Percentiles rank a stretch among this genome's conserved stretches.
Evolutionary conservation across 2,113 vertebrate species (phyloP).

Genomic region (Guaruba guarouba): DNA sequence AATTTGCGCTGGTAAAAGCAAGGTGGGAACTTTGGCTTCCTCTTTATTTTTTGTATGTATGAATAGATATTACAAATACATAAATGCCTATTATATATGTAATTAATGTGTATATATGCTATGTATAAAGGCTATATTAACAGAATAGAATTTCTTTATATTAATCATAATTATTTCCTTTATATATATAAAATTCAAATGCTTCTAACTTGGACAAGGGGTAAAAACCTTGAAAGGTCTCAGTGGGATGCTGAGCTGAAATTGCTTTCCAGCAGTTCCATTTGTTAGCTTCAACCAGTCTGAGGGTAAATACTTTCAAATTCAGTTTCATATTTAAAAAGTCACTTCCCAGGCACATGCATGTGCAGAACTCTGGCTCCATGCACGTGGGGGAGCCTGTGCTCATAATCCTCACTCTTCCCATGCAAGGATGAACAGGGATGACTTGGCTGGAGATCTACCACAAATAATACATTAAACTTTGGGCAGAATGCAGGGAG

Average conservation of each 20-base stretch:
- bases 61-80: background rate
- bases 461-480: background rate
- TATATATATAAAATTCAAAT: background rate
- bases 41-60: background rate
- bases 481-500: background rate
- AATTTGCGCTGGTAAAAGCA: background rate
- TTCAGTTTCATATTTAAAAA: background rate
- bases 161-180: background rate
- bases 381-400: background rate
- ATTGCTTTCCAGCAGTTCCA: slow-evolving; percentile 26
- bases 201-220: background rate
- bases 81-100: background rate
- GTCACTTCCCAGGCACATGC: rapidly evolving
- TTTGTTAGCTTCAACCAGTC: background rate
- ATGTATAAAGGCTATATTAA: background rate
- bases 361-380: background rate
- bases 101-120: background rate
- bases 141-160: background rate
- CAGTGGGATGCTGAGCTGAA: background rate
- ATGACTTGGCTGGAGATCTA: slow-evolving; percentile 1
- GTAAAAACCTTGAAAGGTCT: background rate
- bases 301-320: background rate
- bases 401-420: background rate
- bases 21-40: background rate
- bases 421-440: background rate